Conservation (phyloP, 2,113 vertebrate species). For the Prionailurus viverrinus region DNA sequence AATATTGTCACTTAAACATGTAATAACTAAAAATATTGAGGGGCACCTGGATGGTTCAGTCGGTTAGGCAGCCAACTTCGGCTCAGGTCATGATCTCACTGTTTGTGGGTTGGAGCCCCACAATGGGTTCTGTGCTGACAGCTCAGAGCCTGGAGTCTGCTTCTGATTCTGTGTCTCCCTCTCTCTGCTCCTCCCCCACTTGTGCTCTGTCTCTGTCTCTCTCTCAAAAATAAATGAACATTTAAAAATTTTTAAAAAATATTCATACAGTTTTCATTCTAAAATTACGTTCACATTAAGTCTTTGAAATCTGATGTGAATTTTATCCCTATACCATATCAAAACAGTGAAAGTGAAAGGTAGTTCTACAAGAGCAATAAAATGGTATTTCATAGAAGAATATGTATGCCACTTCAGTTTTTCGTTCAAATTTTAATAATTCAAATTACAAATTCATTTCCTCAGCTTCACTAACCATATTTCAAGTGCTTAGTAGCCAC, state of each 20-base stretch:
- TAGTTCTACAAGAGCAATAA: background rate
- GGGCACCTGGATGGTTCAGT: no score
- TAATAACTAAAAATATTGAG: background rate
- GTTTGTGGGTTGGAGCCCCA: no score
- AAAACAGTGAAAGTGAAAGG: background rate
- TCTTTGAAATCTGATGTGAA: background rate
- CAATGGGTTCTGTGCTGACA: no score
- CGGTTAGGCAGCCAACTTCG: no score
- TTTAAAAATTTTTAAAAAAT: no score
- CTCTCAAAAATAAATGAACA: no score
- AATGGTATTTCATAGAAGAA: background rate
- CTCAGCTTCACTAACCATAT: background rate
- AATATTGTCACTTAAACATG: background rate
- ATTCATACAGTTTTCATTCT: background rate
- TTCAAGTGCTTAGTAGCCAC: background rate
- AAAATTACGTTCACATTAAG: background rate
- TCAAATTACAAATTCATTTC: background rate
- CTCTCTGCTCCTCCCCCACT: no score
- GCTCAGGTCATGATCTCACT: no score
- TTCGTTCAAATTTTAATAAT: background rate
- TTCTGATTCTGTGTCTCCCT: no score
- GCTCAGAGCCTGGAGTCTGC: no score
- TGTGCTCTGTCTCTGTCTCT: no score
- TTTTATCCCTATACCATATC: background rate
- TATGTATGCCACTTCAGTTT: background rate